phyloP scores from a whole-genome alignment of 2,113 vertebrate genomes.

The Zingel zingel region DNA sequence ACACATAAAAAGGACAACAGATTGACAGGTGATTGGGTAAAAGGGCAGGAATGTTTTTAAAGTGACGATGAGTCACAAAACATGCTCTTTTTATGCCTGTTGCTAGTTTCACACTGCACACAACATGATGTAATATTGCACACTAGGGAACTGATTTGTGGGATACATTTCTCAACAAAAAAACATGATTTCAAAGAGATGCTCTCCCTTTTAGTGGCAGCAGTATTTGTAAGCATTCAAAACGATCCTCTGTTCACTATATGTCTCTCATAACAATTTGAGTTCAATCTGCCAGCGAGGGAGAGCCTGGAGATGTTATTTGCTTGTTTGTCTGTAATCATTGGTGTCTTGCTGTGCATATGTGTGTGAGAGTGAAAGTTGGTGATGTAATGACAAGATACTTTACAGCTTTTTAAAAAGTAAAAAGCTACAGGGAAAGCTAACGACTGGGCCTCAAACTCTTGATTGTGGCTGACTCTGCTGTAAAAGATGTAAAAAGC shows the following conservation, averaged over 20 bases:
- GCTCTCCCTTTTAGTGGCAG: constrained; percentile 60
- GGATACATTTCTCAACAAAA: constrained; percentile 26
- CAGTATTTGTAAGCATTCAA: constrained; percentile 68
- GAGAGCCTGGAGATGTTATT: constrained; percentile 76
- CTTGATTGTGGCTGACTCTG: too few relatives aligned
- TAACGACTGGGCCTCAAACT: too few relatives aligned
- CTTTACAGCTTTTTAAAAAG: too few relatives aligned
- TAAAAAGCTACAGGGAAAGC: too few relatives aligned
- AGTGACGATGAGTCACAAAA: constrained; percentile 13
- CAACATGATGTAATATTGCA: constrained; percentile 1
- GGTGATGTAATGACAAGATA: constrained; percentile 78
- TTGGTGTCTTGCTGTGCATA: constrained; percentile 67
- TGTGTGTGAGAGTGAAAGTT: constrained; percentile 49
- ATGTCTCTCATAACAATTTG: constrained; percentile 70
- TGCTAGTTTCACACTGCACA: constrained; percentile 22
- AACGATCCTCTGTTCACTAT: constrained; percentile 64
- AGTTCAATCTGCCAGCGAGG: constrained; percentile 72
- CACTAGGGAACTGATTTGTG: constrained; percentile 52
- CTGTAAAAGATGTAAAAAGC: too few relatives aligned
- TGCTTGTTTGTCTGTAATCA: constrained; percentile 81
- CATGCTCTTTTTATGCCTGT: neutral
- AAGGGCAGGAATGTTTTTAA: neutral
- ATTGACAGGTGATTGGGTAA: constrained; percentile 11
- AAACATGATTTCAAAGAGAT: constrained; percentile 51
- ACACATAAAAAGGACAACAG: neutral